These are phyloP conservation scores for Symphodus melops DNA, from an alignment of 2,113 vertebrate genomes.

Conservation along the genomic window DNA sequence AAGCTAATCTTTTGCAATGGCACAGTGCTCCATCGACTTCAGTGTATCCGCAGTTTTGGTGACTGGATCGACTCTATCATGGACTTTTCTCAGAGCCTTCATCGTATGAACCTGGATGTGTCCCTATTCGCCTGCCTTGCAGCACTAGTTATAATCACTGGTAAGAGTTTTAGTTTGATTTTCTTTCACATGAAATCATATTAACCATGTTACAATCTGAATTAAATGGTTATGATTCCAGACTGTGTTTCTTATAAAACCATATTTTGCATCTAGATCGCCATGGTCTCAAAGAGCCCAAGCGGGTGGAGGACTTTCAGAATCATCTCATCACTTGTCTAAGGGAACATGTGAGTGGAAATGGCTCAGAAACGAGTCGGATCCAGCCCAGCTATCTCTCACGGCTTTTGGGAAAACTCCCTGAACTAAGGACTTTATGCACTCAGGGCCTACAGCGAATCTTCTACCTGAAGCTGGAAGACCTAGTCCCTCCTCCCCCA, in stretches of 20 bases:
- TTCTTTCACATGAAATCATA: neutral
- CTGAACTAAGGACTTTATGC: slow-evolving; percentile 92
- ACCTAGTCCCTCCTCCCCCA: slow-evolving; percentile 91
- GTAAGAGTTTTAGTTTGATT: slow-evolving; percentile 69
- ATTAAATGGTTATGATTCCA: neutral
- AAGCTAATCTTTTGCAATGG: slow-evolving; percentile 94
- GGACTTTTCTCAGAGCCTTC: slow-evolving; percentile 90
- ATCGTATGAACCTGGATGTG: slow-evolving; percentile 89
- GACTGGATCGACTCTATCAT: slow-evolving; percentile 95
- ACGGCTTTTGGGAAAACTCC: slow-evolving; percentile 91
- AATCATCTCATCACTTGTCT: slow-evolving; percentile 90
- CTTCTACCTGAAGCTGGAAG: slow-evolving; percentile 95
- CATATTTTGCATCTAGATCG: slow-evolving; percentile 82
- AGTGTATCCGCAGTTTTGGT: slow-evolving; percentile 91
- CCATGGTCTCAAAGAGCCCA: slow-evolving; percentile 92
- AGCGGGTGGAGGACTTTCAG: slow-evolving; percentile 92
- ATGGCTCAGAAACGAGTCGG: slow-evolving; percentile 75
- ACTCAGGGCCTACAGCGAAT: slow-evolving; percentile 96
- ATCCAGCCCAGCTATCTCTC: slow-evolving; percentile 89
- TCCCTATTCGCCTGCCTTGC: slow-evolving; percentile 92
- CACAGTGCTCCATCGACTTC: slow-evolving; percentile 90
- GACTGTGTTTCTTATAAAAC: slow-evolving; percentile 35
- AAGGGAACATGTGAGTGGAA: slow-evolving; percentile 87
- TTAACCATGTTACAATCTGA: too few relatives aligned
- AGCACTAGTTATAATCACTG: slow-evolving; percentile 92